A percentile compares a stretch with the other conserved stretches of the same genome.
These are phyloP conservation scores for Copidosoma floridanum DNA, from an alignment of 1,140 invertebrate species.

Conservation along the genomic window DNA sequence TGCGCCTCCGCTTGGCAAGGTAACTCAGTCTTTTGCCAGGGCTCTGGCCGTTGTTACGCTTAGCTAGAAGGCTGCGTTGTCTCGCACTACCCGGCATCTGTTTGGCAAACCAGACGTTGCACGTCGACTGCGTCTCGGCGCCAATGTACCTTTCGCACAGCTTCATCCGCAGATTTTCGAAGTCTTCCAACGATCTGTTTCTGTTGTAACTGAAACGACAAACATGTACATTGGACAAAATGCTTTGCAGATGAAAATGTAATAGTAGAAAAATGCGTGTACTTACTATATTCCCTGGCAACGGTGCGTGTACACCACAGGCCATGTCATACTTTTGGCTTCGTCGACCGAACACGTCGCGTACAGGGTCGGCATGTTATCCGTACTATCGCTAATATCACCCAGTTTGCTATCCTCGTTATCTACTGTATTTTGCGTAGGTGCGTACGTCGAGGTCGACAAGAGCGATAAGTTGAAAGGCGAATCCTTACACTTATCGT, in stretches of 20 bases:
- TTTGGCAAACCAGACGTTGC: slow-evolving; percentile 60
- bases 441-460: neutral
- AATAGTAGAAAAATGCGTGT: slow-evolving; percentile 5
- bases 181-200: slow-evolving; percentile 61
- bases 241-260: too few species aligned
- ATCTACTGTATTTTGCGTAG: too few species aligned
- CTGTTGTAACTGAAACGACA: slow-evolving; percentile 63
- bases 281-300: slow-evolving; percentile 69
- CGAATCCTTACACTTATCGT: neutral
- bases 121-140: slow-evolving; percentile 66
- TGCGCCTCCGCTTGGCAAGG: slow-evolving; percentile 63
- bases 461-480: neutral
- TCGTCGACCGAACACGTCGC: slow-evolving; percentile 41
- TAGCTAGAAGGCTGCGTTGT: slow-evolving; percentile 57
- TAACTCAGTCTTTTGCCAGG: slow-evolving; percentile 67
- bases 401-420: neutral
- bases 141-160: slow-evolving; percentile 65
- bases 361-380: slow-evolving; percentile 28
- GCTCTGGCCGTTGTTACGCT: slow-evolving; percentile 61
- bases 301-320: slow-evolving; percentile 59
- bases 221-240: slow-evolving; percentile 5
- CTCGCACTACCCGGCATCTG: slow-evolving; percentile 58
- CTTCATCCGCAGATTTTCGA: slow-evolving; percentile 61
- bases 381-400: neutral
- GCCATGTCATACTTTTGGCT: slow-evolving; percentile 52